Conservation (phyloP, 2,888 invertebrate species). For the Galeopsomyia nigrocyanea region DNA sequence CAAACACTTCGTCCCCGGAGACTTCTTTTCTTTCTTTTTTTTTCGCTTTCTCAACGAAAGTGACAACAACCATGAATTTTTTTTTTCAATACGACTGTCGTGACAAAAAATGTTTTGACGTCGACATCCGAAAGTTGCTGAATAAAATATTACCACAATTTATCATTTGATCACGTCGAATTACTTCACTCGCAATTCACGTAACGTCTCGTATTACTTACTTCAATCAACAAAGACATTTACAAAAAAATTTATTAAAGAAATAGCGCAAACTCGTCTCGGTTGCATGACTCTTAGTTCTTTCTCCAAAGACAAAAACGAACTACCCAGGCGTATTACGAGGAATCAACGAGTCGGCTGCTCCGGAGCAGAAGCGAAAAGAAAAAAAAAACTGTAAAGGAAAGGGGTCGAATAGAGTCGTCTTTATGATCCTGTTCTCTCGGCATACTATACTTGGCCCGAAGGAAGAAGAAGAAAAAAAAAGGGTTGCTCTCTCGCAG, state of each 20-base stretch:
- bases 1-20: slow-evolving; percentile 1
- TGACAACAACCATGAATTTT: slow-evolving; percentile 9
- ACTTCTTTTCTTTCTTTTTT: neutral
- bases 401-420: slow-evolving; percentile 13
- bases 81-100: neutral
- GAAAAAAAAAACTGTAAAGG: neutral
- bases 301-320: slow-evolving; percentile 15
- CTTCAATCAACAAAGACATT: no score
- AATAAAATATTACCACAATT: no score
- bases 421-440: slow-evolving; percentile 15
- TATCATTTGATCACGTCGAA: slow-evolving; percentile 6
- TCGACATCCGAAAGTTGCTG: no score
- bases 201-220: no score
- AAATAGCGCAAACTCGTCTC: no score
- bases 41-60: slow-evolving; percentile 3
- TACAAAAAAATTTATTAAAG: no score
- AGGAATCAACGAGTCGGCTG: slow-evolving; percentile 10
- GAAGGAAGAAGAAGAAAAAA: slow-evolving; percentile 7
- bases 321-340: slow-evolving; percentile 20
- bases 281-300: neutral
- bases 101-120: no score
- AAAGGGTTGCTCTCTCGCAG: slow-evolving; percentile 23
- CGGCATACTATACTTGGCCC: neutral
- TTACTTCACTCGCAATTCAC: neutral
- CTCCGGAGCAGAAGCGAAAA: neutral